These are phyloP conservation scores for Cirrhinus mrigala DNA, from an alignment of 2,797 vertebrate species.

Conservation along the genomic window DNA sequence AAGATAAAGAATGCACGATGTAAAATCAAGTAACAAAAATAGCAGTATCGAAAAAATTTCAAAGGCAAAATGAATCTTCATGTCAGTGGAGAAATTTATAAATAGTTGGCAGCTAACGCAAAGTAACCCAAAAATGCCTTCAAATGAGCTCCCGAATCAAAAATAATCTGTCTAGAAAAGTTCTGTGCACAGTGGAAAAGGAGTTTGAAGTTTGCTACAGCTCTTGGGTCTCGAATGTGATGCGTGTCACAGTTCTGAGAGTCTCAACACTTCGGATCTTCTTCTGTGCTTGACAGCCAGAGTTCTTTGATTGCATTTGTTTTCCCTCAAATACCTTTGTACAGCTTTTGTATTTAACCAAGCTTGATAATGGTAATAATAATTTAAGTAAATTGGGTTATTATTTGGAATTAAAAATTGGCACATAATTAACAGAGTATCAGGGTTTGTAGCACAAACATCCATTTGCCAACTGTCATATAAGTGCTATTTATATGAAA, in stretches of 20 bases:
- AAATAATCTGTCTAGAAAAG: slow-evolving; percentile 56
- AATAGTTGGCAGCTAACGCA: slow-evolving; percentile 48
- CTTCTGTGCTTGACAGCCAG: slow-evolving; percentile 57
- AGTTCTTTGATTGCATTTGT: slow-evolving; percentile 47
- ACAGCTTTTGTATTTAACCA: slow-evolving; percentile 37
- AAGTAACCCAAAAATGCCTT: slow-evolving; percentile 53
- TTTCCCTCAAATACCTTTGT: slow-evolving; percentile 15
- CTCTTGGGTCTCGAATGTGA: slow-evolving; percentile 52
- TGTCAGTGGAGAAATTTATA: slow-evolving; percentile 44
- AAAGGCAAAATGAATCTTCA: slow-evolving; percentile 45
- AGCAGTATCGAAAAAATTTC: slow-evolving; percentile 46
- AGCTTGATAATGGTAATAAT: slow-evolving; percentile 49
- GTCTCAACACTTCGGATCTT: slow-evolving; percentile 43
- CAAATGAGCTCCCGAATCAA: slow-evolving; percentile 46
- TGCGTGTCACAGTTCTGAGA: slow-evolving; percentile 47
- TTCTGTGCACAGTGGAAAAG: slow-evolving; percentile 63
- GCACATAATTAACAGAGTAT: slow-evolving; percentile 73
- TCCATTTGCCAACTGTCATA: slow-evolving; percentile 34
- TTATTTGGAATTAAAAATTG: slow-evolving; percentile 67
- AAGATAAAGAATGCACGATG: slow-evolving; percentile 42
- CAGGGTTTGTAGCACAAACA: slow-evolving; percentile 60
- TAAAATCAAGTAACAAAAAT: slow-evolving; percentile 52
- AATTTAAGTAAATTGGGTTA: slow-evolving; percentile 12
- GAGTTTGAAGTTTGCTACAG: slow-evolving; percentile 63
- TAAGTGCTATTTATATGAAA: slow-evolving; percentile 51